phyloP scores from a whole-genome alignment of 2,113 vertebrate species.

The Petrocephalus microphthalmus region DNA sequence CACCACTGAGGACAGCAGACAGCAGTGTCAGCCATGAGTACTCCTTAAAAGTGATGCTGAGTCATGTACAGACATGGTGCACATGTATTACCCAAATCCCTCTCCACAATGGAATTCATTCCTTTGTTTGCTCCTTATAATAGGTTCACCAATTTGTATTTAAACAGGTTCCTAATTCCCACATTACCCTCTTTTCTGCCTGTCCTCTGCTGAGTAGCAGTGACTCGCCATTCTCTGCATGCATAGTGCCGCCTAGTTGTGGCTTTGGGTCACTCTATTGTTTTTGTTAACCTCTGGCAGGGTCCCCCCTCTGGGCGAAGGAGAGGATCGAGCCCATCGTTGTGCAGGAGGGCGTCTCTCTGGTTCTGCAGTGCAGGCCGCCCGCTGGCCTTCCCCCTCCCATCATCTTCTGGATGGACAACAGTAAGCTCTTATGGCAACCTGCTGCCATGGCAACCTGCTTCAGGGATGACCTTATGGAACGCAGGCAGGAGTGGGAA shows the following conservation, averaged over 20 bases:
- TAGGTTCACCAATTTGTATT: background rate
- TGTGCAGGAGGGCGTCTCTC: slow-evolving; percentile 71
- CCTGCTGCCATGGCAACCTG: background rate
- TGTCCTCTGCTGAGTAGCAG: background rate
- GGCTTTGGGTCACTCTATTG: background rate
- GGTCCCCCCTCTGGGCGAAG: slow-evolving; percentile 93
- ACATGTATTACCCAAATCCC: background rate
- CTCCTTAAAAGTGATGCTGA: background rate
- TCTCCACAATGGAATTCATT: background rate
- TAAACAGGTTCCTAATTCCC: background rate
- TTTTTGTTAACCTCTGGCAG: slow-evolving; percentile 53
- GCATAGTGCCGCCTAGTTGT: background rate
- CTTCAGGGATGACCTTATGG: background rate
- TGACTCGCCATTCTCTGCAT: background rate
- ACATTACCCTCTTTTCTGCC: background rate
- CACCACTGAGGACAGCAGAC: background rate
- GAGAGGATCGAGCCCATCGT: slow-evolving; percentile 80
- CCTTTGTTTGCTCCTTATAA: background rate
- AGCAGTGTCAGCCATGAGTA: background rate
- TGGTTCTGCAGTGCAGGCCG: slow-evolving; percentile 83
- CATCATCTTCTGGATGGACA: slow-evolving; percentile 98
- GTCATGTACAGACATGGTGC: background rate
- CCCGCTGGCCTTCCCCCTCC: slow-evolving; percentile 86
- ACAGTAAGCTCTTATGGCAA: slow-evolving; percentile 65
- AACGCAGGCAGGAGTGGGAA: background rate